Evolutionary conservation across 2,888 invertebrate species (phyloP), one percentile per base, ranked within the genome.

Genomic region (Embidobia sp.): DNA sequence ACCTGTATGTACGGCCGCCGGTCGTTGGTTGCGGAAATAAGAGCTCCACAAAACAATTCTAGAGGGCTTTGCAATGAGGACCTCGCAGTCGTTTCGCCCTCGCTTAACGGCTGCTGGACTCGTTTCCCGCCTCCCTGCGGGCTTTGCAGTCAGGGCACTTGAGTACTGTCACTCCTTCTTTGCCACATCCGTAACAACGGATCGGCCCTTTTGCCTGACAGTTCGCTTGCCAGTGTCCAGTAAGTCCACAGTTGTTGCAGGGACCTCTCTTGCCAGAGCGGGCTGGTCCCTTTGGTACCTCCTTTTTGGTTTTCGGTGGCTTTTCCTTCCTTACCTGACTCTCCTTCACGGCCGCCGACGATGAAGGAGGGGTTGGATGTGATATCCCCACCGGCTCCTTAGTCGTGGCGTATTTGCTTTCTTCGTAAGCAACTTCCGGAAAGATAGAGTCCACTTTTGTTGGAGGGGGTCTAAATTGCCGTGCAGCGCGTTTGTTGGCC

Each of bases 91-190:
- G 16, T 7, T 15, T 2, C 40, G 11, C 40, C 16, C 16, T 18
- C 7, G 13, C 16, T 18, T 15, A 40, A n/a, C 16, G 40, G 15
- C 40, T 19, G 44, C 44, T 22, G 44, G 4, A 2, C 3, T 18
- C 44, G 19, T 44, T 44, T 44, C 44, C 44, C 44, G 44, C 22
- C 44, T 44, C 26, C 11, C 40, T 40, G 6, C 40, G 13, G 7
- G 15, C 40, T n/a, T 40, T 40, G 40, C 40, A 40, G 15, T 18
- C 18, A 3, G 15, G 40, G 4, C 40, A 40, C 7, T 40, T 15
- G 7, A 40, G 40, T 15, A 40, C 40, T 1, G 10, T n/a, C 1
- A 33, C 15, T 5, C 37, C 37, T 15, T 7, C 7, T 37, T 37
- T 37, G 1, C 31, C 31, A 3, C 31, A 33, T 7, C 31, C 31